A percentile compares a stretch with the other conserved stretches of the same genome.
Evolutionary conservation across 2,888 invertebrate species (phyloP).

Genomic region (Cylindroiulus punctatus): DNA sequence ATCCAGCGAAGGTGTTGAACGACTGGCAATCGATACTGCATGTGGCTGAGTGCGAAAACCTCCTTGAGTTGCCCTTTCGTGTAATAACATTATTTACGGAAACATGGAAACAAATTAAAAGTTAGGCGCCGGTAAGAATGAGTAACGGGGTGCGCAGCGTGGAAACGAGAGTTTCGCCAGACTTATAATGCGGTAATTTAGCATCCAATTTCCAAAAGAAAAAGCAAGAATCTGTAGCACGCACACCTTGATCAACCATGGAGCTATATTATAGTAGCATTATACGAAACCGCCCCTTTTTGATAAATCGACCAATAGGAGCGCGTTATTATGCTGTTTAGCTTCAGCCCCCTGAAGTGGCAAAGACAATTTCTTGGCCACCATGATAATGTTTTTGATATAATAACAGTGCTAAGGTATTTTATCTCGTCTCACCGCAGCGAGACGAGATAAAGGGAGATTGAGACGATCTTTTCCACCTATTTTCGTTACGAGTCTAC

Average conservation of each 20-base stretch:
- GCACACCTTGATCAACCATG: slow-evolving; percentile 20
- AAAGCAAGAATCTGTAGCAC: background rate
- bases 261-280: too few species aligned
- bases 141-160: background rate
- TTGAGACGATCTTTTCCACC: background rate
- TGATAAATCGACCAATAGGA: too few species aligned
- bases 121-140: background rate
- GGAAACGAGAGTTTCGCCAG: background rate
- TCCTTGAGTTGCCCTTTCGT: background rate
- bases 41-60: too few species aligned
- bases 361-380: too few species aligned
- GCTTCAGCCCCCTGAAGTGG: too few species aligned
- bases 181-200: background rate
- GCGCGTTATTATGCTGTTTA: too few species aligned
- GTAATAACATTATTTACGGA: slow-evolving; percentile 17
- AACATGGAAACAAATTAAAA: slow-evolving; percentile 32
- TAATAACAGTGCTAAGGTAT: background rate
- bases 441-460: background rate
- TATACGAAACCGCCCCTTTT: too few species aligned
- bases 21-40: background rate
- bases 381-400: too few species aligned
- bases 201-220: background rate
- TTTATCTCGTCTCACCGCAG: background rate
- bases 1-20: background rate
- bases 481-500: background rate